Percentiles rank a stretch among this genome's conserved stretches.
These are phyloP conservation scores for Petrocephalus sullivani DNA, from an alignment of 2,797 vertebrate genomes.

Conservation along the genomic window DNA sequence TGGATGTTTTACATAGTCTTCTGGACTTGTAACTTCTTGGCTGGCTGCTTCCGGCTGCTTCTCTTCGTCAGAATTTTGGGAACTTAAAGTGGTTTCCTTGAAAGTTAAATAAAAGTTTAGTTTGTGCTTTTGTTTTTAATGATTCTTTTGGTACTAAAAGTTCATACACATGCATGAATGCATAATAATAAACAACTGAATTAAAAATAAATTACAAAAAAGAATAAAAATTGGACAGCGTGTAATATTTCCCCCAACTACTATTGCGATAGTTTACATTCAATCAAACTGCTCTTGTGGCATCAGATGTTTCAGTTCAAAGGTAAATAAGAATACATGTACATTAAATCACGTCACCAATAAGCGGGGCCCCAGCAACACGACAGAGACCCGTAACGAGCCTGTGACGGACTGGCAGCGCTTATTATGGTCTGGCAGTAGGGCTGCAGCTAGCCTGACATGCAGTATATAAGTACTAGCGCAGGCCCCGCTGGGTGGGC, in stretches of 20 bases:
- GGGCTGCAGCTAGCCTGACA: background rate
- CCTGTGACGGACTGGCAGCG: background rate
- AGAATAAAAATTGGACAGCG: background rate
- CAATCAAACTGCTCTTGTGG: background rate
- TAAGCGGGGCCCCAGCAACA: background rate
- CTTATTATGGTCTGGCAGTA: background rate
- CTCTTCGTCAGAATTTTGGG: slow-evolving; percentile 76
- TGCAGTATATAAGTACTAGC: background rate
- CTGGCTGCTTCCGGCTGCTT: slow-evolving; percentile 58
- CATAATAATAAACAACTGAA: background rate
- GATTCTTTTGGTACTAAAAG: background rate
- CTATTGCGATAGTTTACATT: background rate
- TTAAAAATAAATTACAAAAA: background rate
- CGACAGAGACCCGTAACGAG: background rate
- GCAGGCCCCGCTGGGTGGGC: too few relatives aligned
- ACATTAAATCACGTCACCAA: background rate
- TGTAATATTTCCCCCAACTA: background rate
- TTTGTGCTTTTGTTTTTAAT: background rate
- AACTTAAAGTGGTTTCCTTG: slow-evolving; percentile 76
- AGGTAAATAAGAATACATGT: background rate
- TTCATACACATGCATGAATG: background rate
- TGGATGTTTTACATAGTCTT: slow-evolving; percentile 90
- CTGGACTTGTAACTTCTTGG: slow-evolving; percentile 75
- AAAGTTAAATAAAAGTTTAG: background rate
- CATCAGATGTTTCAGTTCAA: background rate